Evolutionary conservation across 1,140 invertebrate species (phyloP).

Genomic region (Drosophila melanica): DNA sequence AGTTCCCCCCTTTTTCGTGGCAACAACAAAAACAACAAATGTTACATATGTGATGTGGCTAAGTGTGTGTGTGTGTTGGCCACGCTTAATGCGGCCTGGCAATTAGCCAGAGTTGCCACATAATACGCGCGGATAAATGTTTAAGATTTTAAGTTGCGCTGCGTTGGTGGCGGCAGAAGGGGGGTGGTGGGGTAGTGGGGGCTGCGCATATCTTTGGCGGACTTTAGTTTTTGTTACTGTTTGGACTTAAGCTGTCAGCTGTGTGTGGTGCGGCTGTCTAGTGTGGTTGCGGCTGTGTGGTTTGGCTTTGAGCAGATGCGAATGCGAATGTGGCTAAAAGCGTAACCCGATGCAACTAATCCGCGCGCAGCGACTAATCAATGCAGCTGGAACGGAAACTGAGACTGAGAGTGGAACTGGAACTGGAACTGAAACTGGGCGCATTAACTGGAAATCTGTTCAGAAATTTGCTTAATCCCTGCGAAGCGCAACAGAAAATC

Average conservation of each 20-base stretch:
- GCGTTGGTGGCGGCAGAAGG: constrained; percentile 10
- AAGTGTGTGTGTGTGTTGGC: constrained; percentile 30
- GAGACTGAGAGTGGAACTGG: not conserved
- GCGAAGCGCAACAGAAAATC: constrained; percentile 24
- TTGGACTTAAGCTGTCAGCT: constrained; percentile 67
- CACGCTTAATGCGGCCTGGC: constrained; percentile 62
- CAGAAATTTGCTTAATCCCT: constrained; percentile 79
- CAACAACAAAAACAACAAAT: constrained; percentile 40
- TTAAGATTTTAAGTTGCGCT: constrained; percentile 79
- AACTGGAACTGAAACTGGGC: not conserved
- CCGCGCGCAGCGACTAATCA: constrained; percentile 62
- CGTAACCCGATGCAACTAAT: constrained; percentile 64
- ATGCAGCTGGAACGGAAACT: constrained; percentile 13
- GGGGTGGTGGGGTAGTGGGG: not conserved
- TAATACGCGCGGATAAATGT: constrained; percentile 83
- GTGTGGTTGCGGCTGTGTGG: constrained; percentile 51
- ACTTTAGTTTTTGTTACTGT: constrained; percentile 53
- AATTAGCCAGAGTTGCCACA: constrained; percentile 83
- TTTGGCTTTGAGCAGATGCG: constrained; percentile 50
- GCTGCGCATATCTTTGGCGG: constrained; percentile 36
- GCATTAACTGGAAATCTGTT: constrained; percentile 59
- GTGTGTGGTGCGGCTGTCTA: constrained; percentile 21
- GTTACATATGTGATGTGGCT: constrained; percentile 13
- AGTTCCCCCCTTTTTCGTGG: not conserved
- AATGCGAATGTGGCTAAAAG: constrained; percentile 21